Percentiles rank a stretch among this genome's conserved stretches.
phyloP scores from a whole-genome alignment of 1,140 invertebrate genomes.

The Ceratina calcarata region DNA sequence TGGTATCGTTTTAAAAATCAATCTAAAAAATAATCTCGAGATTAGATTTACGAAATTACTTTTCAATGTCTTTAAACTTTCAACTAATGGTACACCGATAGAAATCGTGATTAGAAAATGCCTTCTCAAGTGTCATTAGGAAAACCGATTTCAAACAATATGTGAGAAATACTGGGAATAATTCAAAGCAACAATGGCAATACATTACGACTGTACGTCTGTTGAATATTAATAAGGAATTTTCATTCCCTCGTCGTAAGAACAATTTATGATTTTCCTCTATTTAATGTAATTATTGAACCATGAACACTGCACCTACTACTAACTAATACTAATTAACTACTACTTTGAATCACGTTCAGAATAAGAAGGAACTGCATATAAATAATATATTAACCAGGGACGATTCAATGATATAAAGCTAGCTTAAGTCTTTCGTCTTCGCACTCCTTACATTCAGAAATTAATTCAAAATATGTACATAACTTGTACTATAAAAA shows the following conservation, averaged over 20 bases:
- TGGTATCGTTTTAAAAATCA: neutral
- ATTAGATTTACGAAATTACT: neutral
- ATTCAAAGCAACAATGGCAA: neutral
- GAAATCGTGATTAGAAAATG: neutral
- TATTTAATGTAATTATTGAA: conserved; percentile 19
- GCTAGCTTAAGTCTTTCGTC: too few relatives aligned
- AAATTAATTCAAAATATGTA: too few relatives aligned
- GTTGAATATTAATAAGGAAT: neutral
- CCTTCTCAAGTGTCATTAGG: neutral
- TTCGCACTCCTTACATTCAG: too few relatives aligned
- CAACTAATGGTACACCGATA: neutral
- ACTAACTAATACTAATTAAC: too few relatives aligned
- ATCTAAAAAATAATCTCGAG: too few relatives aligned
- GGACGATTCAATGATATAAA: too few relatives aligned
- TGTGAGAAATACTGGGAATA: neutral
- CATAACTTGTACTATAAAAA: neutral
- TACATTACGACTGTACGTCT: neutral
- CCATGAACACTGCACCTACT: neutral
- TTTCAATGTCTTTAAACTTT: neutral
- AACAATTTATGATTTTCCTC: neutral
- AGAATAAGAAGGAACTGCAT: too few relatives aligned
- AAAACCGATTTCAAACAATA: neutral
- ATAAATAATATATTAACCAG: too few relatives aligned
- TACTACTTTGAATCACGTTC: too few relatives aligned
- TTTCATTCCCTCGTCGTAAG: neutral